Evolutionary conservation across 2,888 invertebrate genomes (phyloP).

Genomic region (Rhamphomyia laevipes): DNA sequence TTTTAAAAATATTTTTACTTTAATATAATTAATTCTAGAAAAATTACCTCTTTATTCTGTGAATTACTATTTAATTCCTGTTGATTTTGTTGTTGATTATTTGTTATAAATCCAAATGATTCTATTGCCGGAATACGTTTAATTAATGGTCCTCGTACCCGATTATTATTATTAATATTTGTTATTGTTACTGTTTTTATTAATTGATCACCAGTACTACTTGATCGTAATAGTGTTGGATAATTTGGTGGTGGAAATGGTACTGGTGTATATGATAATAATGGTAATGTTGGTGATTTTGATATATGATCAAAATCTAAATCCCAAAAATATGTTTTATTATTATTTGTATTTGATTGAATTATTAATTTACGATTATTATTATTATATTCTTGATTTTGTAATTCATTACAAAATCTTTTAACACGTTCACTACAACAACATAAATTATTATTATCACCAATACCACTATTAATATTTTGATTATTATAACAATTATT

Average conservation of each 20-base stretch:
- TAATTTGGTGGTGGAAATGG: slow-evolving; percentile 2
- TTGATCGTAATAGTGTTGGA: neutral
- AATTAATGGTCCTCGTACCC: slow-evolving; percentile 16
- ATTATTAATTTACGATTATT: neutral
- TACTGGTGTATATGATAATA: slow-evolving; percentile 4
- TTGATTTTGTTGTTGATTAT: neutral
- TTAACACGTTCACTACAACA: slow-evolving; percentile 1
- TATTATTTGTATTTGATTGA: neutral
- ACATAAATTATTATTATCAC: neutral
- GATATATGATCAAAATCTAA: neutral
- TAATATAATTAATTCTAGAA: neutral
- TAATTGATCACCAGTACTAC: slow-evolving; percentile 3
- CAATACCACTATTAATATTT: neutral
- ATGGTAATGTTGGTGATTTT: slow-evolving; percentile 6
- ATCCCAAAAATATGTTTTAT: neutral
- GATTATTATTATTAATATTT: slow-evolving; percentile 1
- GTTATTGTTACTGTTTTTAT: neutral
- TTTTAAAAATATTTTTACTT: neutral
- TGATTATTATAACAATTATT: neutral
- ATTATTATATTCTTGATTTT: neutral
- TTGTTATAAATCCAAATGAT: slow-evolving; percentile 23
- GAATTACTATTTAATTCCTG: slow-evolving; percentile 19
- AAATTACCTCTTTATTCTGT: slow-evolving; percentile 23
- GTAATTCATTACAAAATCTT: neutral
- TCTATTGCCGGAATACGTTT: slow-evolving; percentile 26